Conservation (phyloP, 2,113 vertebrate species). For the Leiothrix lutea region DNA sequence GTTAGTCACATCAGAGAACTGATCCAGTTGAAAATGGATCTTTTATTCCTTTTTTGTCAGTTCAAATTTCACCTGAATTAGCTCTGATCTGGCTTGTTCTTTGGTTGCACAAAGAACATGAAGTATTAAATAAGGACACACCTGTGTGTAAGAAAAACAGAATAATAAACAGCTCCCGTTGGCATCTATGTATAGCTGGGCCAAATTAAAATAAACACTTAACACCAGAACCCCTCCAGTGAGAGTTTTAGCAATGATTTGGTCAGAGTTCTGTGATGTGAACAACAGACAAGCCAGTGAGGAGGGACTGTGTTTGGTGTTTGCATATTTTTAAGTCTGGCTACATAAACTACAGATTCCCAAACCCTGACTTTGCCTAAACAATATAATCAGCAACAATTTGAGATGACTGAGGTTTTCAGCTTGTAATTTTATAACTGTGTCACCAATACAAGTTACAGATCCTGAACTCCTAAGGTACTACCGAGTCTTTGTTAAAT, state of each 20-base stretch:
- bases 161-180: background rate
- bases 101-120: background rate
- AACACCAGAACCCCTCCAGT: background rate
- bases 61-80: background rate
- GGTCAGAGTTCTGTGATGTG: background rate
- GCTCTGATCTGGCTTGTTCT: background rate
- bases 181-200: background rate
- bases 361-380: background rate
- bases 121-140: background rate
- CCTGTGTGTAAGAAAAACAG: background rate
- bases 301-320: background rate
- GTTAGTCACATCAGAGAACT: background rate
- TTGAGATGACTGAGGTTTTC: background rate
- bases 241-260: background rate
- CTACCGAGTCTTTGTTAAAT: background rate
- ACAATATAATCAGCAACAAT: background rate
- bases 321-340: constrained; percentile 2
- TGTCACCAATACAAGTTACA: background rate
- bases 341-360: background rate
- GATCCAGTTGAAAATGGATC: background rate
- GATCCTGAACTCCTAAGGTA: background rate
- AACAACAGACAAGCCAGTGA: background rate
- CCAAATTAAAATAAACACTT: background rate
- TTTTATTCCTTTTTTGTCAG: background rate
- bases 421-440: background rate